Percentiles rank a stretch among this genome's conserved stretches.
Conservation (phyloP, 2,888 invertebrate species). For the Helicoverpa assulta region DNA sequence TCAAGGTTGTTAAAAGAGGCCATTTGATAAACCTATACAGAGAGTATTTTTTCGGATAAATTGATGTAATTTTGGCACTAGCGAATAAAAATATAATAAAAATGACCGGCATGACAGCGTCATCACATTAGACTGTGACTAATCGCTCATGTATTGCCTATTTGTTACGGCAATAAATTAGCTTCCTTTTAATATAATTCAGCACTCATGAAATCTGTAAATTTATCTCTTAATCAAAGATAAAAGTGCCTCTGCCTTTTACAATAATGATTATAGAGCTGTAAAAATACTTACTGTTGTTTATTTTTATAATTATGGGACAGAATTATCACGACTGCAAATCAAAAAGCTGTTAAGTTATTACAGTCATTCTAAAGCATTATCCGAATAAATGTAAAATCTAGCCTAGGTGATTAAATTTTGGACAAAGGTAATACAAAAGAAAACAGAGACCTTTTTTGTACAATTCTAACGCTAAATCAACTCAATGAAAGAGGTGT, state of each 20-base stretch:
- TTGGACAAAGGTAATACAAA: not conserved
- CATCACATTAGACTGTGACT: not conserved
- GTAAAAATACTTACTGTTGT: slow-evolving; percentile 8
- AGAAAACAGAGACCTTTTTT: not conserved
- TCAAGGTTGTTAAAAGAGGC: too few relatives aligned
- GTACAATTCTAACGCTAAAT: too few relatives aligned
- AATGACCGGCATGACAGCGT: not conserved
- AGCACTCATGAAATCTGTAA: slow-evolving; percentile 16
- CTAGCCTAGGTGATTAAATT: not conserved
- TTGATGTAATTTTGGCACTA: not conserved
- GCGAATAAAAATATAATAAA: not conserved
- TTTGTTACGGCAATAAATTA: not conserved
- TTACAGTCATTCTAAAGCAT: not conserved
- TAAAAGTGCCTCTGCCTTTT: slow-evolving; percentile 44
- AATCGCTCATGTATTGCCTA: not conserved
- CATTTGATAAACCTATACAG: not conserved
- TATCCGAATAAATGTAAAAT: slow-evolving; percentile 5
- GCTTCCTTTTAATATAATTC: not conserved
- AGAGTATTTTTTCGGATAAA: not conserved
- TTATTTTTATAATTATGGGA: slow-evolving; percentile 43
- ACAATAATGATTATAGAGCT: slow-evolving; percentile 25
- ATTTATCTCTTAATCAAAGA: slow-evolving; percentile 14
- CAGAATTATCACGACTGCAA: slow-evolving; percentile 24
- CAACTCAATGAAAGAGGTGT: too few relatives aligned
- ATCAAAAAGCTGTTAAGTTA: not conserved